Evolutionary conservation across 2,797 vertebrate genomes (phyloP).

Genomic region (Luscinia megarhynchos): DNA sequence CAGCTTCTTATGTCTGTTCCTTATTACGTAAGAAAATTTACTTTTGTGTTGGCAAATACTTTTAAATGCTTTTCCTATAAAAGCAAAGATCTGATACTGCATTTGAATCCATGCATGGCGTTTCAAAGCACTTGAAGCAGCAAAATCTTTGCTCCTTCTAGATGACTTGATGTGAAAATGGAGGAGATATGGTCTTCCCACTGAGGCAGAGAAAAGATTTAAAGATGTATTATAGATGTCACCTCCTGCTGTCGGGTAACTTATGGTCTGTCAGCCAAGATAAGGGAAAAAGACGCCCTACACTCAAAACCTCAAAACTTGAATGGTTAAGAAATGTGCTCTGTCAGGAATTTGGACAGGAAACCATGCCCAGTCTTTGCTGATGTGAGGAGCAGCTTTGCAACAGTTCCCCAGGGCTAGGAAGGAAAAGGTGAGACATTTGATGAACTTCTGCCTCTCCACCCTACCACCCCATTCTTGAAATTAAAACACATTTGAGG

Average conservation of each 20-base stretch:
- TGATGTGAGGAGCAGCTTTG: neutral
- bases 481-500: neutral
- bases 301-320: neutral
- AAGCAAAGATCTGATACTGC: neutral
- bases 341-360: neutral
- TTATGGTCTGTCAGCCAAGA: neutral
- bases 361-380: neutral
- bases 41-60: neutral
- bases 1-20: neutral
- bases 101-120: neutral
- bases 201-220: conserved; percentile 11
- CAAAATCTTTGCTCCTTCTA: neutral
- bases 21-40: neutral
- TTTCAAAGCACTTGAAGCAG: neutral
- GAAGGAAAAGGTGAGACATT: neutral
- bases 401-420: neutral
- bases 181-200: neutral
- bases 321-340: neutral
- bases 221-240: neutral
- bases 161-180: neutral
- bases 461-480: neutral
- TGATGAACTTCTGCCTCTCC: neutral
- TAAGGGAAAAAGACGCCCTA: neutral
- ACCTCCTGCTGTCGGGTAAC: neutral
- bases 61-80: neutral